phyloP scores from a whole-genome alignment of 2,797 vertebrate genomes.

The Enteromius anoplus region DNA sequence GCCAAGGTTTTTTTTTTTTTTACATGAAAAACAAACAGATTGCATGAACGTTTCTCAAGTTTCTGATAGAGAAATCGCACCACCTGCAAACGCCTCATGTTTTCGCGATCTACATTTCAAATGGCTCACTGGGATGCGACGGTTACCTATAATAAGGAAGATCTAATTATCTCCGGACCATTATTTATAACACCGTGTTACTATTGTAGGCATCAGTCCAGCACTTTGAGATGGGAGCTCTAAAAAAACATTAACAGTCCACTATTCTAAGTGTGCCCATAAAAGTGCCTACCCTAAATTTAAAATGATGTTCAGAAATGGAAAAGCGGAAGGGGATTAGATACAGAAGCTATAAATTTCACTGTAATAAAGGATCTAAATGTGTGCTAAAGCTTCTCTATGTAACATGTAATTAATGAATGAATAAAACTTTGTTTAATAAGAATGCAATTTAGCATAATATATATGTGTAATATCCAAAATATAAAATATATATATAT shows the following conservation, averaged over 20 bases:
- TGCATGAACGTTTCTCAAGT: background rate
- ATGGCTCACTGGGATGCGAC: background rate
- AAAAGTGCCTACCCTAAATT: slow-evolving; percentile 35
- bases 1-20: background rate
- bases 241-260: slow-evolving; percentile 11
- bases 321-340: slow-evolving; percentile 13
- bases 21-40: background rate
- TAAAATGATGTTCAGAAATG: slow-evolving; percentile 24
- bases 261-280: slow-evolving; percentile 21
- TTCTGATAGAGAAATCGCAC: too few relatives aligned
- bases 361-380: background rate
- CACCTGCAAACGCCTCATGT: background rate
- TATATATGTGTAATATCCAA: too few relatives aligned
- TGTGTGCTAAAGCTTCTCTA: background rate
- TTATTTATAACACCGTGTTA: slow-evolving; percentile 21
- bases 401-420: background rate
- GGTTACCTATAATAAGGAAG: background rate
- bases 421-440: background rate
- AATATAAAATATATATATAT: too few relatives aligned
- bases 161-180: slow-evolving; percentile 9
- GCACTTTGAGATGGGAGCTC: background rate
- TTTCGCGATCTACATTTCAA: background rate
- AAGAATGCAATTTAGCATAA: background rate
- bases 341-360: slow-evolving; percentile 15
- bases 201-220: background rate